A percentile compares a stretch with the other conserved stretches of the same genome.
Evolutionary conservation across 35 echinoderm and acorn worm species (phyloP).

Genomic region (Nesometra sesokonis): DNA sequence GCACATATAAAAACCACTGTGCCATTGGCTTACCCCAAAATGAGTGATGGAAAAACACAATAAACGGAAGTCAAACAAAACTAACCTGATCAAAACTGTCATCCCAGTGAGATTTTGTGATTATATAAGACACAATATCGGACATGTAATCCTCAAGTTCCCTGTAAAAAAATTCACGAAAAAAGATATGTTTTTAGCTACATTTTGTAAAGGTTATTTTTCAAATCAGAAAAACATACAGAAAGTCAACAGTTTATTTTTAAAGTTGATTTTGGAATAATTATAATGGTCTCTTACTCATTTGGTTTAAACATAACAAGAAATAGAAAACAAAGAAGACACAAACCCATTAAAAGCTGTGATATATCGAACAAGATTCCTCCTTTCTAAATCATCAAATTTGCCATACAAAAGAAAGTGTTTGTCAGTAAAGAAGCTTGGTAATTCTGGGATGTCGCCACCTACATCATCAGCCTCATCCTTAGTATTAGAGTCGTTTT

Average conservation of each 20-base stretch:
- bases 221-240: no score
- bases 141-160: constrained; percentile 78
- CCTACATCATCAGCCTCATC: background rate
- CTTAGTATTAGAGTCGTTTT: background rate
- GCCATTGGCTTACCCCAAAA: no score
- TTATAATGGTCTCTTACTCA: no score
- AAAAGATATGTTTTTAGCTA: background rate
- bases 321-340: background rate
- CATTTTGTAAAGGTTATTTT: no score
- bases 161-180: constrained; percentile 20
- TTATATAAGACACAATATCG: constrained; percentile 48
- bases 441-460: constrained; percentile 53
- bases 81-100: constrained; percentile 86
- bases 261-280: no score
- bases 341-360: constrained; percentile 82
- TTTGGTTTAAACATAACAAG: no score
- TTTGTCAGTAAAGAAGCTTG: constrained; percentile 64
- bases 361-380: constrained; percentile 63
- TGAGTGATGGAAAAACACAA: background rate
- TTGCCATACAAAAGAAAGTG: constrained; percentile 76
- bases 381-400: constrained; percentile 53
- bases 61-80: background rate
- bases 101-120: constrained; percentile 91
- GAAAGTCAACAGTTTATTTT: no score
- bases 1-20: no score